A percentile compares a stretch with the other conserved stretches of the same genome.
These are phyloP conservation scores for Phycodurus eques DNA, from an alignment of 2,113 vertebrate species.

Conservation along the genomic window DNA sequence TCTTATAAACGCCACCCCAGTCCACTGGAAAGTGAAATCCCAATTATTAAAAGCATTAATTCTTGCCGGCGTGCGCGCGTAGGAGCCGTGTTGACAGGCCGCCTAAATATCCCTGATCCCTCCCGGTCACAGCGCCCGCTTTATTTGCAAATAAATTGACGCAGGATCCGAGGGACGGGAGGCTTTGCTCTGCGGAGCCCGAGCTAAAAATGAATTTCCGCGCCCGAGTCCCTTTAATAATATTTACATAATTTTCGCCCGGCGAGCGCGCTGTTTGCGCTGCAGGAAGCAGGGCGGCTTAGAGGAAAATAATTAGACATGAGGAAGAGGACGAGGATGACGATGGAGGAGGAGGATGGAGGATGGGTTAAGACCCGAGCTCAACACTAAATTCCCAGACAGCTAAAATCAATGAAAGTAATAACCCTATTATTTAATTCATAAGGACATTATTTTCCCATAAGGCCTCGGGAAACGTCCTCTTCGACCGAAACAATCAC, in stretches of 20 bases:
- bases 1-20: constrained; percentile 79
- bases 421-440: constrained; percentile 75
- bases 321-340: constrained; percentile 54
- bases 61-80: constrained; percentile 82
- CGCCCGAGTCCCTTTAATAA: constrained; percentile 98
- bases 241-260: constrained; percentile 99
- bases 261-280: constrained; percentile 96
- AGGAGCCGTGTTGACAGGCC: constrained; percentile 93
- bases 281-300: constrained; percentile 87
- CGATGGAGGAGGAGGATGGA: constrained; percentile 42
- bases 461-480: constrained; percentile 70
- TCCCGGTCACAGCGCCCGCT: constrained; percentile 92
- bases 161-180: constrained; percentile 91
- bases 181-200: constrained; percentile 79
- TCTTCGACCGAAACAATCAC: constrained; percentile 74
- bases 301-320: constrained; percentile 94
- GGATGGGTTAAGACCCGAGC: constrained; percentile 56
- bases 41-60: constrained; percentile 99
- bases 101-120: constrained; percentile 98
- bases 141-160: constrained; percentile 99
- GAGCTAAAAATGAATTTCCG: constrained; percentile 93
- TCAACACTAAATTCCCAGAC: constrained; percentile 69
- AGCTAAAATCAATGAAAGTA: constrained; percentile 75
- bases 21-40: constrained; percentile 91
- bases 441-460: constrained; percentile 73